Evolutionary conservation across 1,140 invertebrate species (phyloP).

Genomic region (Drosophila lowei): DNA sequence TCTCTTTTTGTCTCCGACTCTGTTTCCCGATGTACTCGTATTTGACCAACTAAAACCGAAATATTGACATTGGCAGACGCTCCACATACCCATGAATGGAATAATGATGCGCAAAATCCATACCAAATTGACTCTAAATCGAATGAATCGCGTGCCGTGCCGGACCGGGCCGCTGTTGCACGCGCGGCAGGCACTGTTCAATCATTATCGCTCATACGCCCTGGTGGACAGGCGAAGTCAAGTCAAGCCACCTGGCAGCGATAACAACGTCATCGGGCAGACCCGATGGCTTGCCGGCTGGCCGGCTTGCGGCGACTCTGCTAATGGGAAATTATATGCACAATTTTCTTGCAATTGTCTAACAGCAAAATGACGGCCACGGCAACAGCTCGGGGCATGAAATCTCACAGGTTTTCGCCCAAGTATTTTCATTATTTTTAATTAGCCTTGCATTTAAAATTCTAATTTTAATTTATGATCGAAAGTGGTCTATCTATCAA

Average conservation of each 20-base stretch:
- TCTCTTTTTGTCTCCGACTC: conserved; percentile 39
- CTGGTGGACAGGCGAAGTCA: conserved; percentile 19
- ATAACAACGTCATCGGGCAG: too few relatives aligned
- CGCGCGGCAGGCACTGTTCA: conserved; percentile 14
- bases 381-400: conserved; percentile 56
- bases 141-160: conserved; percentile 29
- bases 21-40: conserved; percentile 25
- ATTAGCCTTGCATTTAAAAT: conserved; percentile 75
- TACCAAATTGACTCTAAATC: conserved; percentile 6
- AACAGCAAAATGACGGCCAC: conserved; percentile 41
- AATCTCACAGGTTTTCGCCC: conserved; percentile 73
- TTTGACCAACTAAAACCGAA: conserved; percentile 73
- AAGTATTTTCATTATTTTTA: conserved; percentile 41
- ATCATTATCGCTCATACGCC: conserved; percentile 55
- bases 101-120: conserved; percentile 44
- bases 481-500: conserved; percentile 60
- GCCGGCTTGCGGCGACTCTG: conserved; percentile 1
- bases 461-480: conserved; percentile 79
- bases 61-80: conserved; percentile 59
- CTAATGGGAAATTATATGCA: conserved; percentile 55
- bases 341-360: conserved; percentile 72
- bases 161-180: conserved; percentile 9
- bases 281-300: conserved; percentile 6
- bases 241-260: conserved; percentile 30
- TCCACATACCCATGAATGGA: conserved; percentile 18